Conservation (phyloP, 2,797 vertebrate genomes). For the Sciurus carolinensis region DNA sequence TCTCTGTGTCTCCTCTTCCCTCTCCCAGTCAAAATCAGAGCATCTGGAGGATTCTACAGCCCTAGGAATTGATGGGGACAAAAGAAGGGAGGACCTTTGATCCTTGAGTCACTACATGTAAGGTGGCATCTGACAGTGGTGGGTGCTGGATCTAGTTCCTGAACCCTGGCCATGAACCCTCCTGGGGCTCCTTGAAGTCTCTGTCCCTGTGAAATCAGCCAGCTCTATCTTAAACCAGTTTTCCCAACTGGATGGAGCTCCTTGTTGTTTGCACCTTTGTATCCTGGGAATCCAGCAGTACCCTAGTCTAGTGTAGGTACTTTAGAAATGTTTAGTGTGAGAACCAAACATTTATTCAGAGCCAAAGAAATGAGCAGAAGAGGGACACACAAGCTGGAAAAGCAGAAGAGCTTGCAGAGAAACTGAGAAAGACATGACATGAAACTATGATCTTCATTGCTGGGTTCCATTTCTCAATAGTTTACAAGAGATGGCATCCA, state of each 20-base stretch:
- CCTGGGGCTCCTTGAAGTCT: too few species aligned
- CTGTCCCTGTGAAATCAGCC: too few species aligned
- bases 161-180: background rate
- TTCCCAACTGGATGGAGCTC: too few species aligned
- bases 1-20: background rate
- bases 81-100: background rate
- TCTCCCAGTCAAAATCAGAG: background rate
- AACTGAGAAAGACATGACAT: too few species aligned
- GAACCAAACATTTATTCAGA: background rate
- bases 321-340: background rate
- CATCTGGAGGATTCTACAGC: background rate
- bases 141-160: background rate
- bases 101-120: background rate
- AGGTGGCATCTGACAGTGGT: rapidly evolving
- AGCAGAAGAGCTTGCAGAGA: too few species aligned
- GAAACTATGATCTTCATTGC: too few species aligned
- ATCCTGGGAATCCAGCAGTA: background rate
- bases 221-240: too few species aligned
- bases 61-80: background rate
- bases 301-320: background rate
- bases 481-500: too few species aligned
- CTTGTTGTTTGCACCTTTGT: too few species aligned
- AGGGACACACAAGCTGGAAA: too few species aligned
- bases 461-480: too few species aligned
- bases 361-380: background rate